These are phyloP conservation scores for Athalia cordata DNA, from an alignment of 2,888 invertebrate genomes.

Conservation along the genomic window DNA sequence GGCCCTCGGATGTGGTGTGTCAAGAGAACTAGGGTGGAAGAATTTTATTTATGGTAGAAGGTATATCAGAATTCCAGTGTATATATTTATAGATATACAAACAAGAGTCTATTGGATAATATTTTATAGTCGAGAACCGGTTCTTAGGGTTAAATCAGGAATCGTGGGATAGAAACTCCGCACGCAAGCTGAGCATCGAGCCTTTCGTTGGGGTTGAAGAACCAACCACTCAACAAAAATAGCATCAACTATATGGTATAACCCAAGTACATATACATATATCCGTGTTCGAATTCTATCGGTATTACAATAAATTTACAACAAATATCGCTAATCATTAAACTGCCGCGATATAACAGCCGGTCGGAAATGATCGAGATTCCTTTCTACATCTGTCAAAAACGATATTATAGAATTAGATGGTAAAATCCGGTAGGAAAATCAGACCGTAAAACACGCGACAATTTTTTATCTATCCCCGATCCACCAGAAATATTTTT, in stretches of 20 bases:
- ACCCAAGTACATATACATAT: background rate
- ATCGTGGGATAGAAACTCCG: slow-evolving; percentile 10
- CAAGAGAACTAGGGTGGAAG: background rate
- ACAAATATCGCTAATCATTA: slow-evolving; percentile 18
- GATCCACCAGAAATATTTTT: no score
- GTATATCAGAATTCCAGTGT: slow-evolving; percentile 18
- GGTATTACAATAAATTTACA: slow-evolving; percentile 17
- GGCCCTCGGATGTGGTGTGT: background rate
- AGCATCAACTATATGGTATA: background rate
- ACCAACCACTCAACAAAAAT: slow-evolving; percentile 40
- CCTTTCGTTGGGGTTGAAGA: slow-evolving; percentile 23
- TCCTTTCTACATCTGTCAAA: slow-evolving; percentile 22
- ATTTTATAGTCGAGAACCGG: slow-evolving; percentile 34
- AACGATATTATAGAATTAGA: slow-evolving; percentile 2
- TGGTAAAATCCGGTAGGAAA: slow-evolving; percentile 3
- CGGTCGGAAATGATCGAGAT: slow-evolving; percentile 16
- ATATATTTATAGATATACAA: slow-evolving; percentile 1
- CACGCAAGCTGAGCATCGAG: slow-evolving; percentile 41
- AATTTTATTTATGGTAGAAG: slow-evolving; percentile 29
- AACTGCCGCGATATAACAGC: background rate
- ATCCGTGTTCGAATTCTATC: background rate
- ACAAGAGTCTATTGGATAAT: slow-evolving; percentile 28
- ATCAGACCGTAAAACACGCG: slow-evolving; percentile 3
- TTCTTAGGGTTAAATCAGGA: slow-evolving; percentile 34
- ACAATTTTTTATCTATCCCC: background rate